A percentile compares a stretch with the other conserved stretches of the same genome.
phyloP scores from a whole-genome alignment of 1,140 invertebrate genomes.

The Sinella curviseta region DNA sequence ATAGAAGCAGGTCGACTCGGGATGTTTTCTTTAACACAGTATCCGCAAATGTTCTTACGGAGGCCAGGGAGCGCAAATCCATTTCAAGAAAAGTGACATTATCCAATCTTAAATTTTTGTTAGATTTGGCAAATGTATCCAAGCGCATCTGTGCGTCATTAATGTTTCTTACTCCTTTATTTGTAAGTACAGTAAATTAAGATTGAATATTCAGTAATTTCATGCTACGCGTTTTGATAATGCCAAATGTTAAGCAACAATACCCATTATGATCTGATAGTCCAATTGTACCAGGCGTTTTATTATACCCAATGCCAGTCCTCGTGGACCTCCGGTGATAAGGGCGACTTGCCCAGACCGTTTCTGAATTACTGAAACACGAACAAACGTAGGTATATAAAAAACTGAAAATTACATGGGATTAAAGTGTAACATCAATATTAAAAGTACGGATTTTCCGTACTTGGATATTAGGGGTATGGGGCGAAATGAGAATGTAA shows the following conservation, averaged over 20 bases:
- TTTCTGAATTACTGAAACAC: no score
- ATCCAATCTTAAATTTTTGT: slow-evolving; percentile 57
- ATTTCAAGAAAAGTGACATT: slow-evolving; percentile 59
- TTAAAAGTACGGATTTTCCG: no score
- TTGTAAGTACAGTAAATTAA: neutral
- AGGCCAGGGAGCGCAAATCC: slow-evolving; percentile 67
- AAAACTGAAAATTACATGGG: no score
- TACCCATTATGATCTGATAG: slow-evolving; percentile 82
- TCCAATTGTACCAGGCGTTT: slow-evolving; percentile 75
- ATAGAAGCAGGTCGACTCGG: slow-evolving; percentile 72
- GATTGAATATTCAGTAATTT: neutral
- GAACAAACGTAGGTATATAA: no score
- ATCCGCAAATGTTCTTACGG: slow-evolving; percentile 73
- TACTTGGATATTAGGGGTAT: no score
- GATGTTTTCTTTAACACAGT: slow-evolving; percentile 64
- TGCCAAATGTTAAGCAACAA: neutral
- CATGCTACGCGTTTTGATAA: neutral
- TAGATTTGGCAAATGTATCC: slow-evolving; percentile 55
- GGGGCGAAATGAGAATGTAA: no score
- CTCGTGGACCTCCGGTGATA: slow-evolving; percentile 81
- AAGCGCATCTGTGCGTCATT: slow-evolving; percentile 62
- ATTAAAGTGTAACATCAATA: no score
- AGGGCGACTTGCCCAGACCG: slow-evolving; percentile 72
- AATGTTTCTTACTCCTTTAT: slow-evolving; percentile 59
- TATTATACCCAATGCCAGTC: slow-evolving; percentile 79